Percentiles rank a stretch among this genome's conserved stretches.
These are phyloP conservation scores for Pitangus sulphuratus DNA, from an alignment of 2,797 vertebrate genomes.

Conservation along the genomic window DNA sequence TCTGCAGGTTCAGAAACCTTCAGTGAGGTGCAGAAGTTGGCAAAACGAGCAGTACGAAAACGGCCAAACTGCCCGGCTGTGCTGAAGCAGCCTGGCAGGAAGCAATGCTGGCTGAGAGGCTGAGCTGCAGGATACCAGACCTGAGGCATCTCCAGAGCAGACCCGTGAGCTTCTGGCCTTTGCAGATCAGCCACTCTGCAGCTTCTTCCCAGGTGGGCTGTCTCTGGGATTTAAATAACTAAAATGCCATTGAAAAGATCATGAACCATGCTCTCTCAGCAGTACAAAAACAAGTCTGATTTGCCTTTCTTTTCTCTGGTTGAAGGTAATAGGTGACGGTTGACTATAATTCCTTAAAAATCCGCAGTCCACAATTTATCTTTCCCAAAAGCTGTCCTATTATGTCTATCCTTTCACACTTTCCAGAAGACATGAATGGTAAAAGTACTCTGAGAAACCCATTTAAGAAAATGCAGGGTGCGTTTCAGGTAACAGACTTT, in stretches of 20 bases:
- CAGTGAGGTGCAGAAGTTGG: not conserved
- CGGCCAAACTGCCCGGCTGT: fast-evolving
- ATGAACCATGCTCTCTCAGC: not conserved
- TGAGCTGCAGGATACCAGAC: not conserved
- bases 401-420: not conserved
- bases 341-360: not conserved
- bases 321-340: not conserved
- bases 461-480: not conserved
- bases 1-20: not conserved
- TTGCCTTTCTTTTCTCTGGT: not conserved
- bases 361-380: fast-evolving
- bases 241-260: not conserved
- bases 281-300: not conserved
- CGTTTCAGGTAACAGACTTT: not conserved
- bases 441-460: not conserved
- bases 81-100: not conserved
- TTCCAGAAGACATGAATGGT: not conserved
- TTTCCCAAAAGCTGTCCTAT: not conserved
- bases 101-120: not conserved
- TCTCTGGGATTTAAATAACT: not conserved
- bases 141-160: not conserved
- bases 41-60: not conserved
- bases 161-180: not conserved
- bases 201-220: not conserved
- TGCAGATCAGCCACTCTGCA: not conserved